Conservation (phyloP, 2,888 invertebrate genomes). For the Thysanoteuthis rhombus region DNA sequence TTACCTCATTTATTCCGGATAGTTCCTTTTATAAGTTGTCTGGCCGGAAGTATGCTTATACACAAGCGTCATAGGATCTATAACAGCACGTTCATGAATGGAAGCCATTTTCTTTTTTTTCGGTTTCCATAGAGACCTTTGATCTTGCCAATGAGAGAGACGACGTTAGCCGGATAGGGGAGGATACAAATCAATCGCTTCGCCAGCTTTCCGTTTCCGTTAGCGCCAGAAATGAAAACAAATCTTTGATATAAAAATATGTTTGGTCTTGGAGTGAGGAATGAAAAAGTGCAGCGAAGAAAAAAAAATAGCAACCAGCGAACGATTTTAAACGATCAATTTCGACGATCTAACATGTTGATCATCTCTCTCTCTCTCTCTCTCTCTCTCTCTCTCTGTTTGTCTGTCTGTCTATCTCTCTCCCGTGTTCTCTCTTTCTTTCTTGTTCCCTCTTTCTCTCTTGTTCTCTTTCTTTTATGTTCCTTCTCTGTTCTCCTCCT, state of each 20-base stretch:
- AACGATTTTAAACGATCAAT: too few relatives aligned
- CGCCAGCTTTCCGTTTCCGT: not conserved
- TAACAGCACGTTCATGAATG: not conserved
- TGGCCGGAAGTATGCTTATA: not conserved
- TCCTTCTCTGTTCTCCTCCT: too few relatives aligned
- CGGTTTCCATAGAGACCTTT: not conserved
- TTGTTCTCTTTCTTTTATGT: too few relatives aligned
- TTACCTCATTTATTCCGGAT: conserved; percentile 12
- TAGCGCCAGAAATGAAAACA: not conserved
- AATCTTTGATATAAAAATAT: not conserved
- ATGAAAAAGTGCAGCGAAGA: too few relatives aligned
- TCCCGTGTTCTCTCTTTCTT: too few relatives aligned
- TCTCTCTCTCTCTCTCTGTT: too few relatives aligned
- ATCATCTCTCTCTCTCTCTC: too few relatives aligned
- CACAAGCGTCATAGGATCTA: not conserved
- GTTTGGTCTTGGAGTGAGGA: too few relatives aligned
- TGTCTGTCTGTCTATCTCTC: too few relatives aligned
- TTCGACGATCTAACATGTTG: too few relatives aligned
- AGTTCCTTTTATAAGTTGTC: not conserved
- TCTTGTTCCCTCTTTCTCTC: too few relatives aligned
- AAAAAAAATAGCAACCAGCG: too few relatives aligned
- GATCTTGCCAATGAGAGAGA: not conserved
- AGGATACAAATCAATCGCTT: not conserved
- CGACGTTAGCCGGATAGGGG: not conserved
- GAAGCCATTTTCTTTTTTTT: not conserved